phyloP scores from a whole-genome alignment of 1,140 invertebrate species.

The Zaprionus taronus region DNA sequence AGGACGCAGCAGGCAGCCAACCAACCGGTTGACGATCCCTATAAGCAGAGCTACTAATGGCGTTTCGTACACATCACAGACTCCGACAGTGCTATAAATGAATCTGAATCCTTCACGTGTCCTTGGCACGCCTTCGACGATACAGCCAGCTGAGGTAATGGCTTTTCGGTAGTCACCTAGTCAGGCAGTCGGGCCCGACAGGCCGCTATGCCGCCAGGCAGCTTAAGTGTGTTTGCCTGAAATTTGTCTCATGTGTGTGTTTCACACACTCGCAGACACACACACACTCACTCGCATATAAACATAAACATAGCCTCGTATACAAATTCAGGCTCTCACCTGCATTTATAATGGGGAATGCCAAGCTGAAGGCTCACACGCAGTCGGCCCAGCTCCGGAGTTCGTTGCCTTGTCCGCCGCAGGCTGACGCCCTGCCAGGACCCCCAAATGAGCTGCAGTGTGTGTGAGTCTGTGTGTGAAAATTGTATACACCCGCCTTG shows the following conservation, averaged over 20 bases:
- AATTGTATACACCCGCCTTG: slow-evolving; percentile 60
- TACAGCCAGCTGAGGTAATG: slow-evolving; percentile 42
- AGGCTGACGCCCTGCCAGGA: slow-evolving; percentile 42
- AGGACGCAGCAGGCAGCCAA: background rate
- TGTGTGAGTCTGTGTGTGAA: slow-evolving; percentile 25
- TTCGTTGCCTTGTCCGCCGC: slow-evolving; percentile 63
- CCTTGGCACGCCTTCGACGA: slow-evolving; percentile 65
- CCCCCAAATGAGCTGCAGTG: slow-evolving; percentile 55
- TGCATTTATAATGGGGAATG: slow-evolving; percentile 61
- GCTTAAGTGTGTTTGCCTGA: slow-evolving; percentile 61
- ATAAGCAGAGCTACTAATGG: slow-evolving; percentile 62
- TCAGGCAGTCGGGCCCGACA: slow-evolving; percentile 5
- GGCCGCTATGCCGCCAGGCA: slow-evolving; percentile 6
- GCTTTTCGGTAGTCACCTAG: slow-evolving; percentile 42
- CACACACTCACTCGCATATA: background rate
- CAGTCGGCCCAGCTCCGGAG: slow-evolving; percentile 25
- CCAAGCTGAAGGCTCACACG: slow-evolving; percentile 39
- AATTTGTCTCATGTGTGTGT: slow-evolving; percentile 74
- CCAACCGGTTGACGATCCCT: slow-evolving; percentile 58
- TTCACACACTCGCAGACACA: slow-evolving; percentile 42
- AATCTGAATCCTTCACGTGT: slow-evolving; percentile 78
- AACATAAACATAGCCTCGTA: background rate
- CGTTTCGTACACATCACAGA: slow-evolving; percentile 27
- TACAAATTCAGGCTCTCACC: slow-evolving; percentile 39
- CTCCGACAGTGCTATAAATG: slow-evolving; percentile 49